A percentile compares a stretch with the other conserved stretches of the same genome.
These are phyloP conservation scores for Drosophila recens DNA, from an alignment of 2,888 invertebrate genomes.

Conservation along the genomic window DNA sequence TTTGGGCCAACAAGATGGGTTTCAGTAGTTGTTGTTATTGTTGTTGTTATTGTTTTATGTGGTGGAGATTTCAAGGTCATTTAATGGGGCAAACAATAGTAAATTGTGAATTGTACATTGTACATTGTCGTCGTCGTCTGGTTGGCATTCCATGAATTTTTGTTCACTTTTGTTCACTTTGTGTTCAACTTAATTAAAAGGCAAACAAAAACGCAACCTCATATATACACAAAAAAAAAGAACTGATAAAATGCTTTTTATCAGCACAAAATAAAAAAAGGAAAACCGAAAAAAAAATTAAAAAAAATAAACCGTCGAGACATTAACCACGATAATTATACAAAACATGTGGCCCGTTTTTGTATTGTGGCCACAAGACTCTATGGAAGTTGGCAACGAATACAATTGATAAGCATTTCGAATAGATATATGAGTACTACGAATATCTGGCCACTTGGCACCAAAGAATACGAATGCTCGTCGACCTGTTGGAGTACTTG, in stretches of 20 bases:
- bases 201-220: slow-evolving; percentile 69
- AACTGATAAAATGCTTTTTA: slow-evolving; percentile 72
- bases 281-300: slow-evolving; percentile 26
- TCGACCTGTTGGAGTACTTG: background rate
- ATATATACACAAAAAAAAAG: slow-evolving; percentile 44
- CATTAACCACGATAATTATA: slow-evolving; percentile 80
- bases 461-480: slow-evolving; percentile 5
- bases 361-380: slow-evolving; percentile 37
- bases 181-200: slow-evolving; percentile 79
- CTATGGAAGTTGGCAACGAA: slow-evolving; percentile 39
- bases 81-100: slow-evolving; percentile 49
- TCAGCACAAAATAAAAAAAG: slow-evolving; percentile 51
- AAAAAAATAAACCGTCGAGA: slow-evolving; percentile 54
- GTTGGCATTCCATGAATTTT: slow-evolving; percentile 53
- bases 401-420: slow-evolving; percentile 60
- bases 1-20: slow-evolving; percentile 35
- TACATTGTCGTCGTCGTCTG: slow-evolving; percentile 28
- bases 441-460: slow-evolving; percentile 35
- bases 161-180: slow-evolving; percentile 34
- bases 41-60: background rate
- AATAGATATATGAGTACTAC: slow-evolving; percentile 49
- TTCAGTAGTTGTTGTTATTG: slow-evolving; percentile 15
- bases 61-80: slow-evolving; percentile 52
- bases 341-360: slow-evolving; percentile 70
- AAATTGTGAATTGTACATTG: slow-evolving; percentile 43